phyloP scores from a whole-genome alignment of 2,113 vertebrate genomes.

The Centropus unirufus region DNA sequence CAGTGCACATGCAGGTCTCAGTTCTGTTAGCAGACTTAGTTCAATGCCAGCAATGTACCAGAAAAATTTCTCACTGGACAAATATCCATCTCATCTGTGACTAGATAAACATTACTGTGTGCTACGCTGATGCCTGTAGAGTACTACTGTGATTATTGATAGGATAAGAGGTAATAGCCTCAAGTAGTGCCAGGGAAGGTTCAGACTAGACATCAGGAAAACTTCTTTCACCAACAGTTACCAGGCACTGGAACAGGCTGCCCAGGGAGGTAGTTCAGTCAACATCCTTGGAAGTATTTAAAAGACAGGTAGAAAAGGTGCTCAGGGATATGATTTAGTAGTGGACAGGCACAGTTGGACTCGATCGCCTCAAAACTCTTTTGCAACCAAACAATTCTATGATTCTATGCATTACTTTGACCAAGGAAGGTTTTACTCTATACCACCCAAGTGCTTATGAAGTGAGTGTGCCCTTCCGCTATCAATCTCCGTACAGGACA shows the following conservation, averaged over 20 bases:
- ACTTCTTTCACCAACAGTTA: no score
- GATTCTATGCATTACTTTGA: not conserved
- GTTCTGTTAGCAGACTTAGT: not conserved
- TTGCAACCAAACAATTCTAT: no score
- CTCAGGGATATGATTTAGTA: no score
- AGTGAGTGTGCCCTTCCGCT: not conserved
- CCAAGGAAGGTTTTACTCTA: not conserved
- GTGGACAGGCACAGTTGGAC: no score
- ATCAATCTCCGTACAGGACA: not conserved
- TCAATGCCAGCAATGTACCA: not conserved
- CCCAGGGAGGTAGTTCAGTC: no score
- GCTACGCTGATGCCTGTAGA: not conserved
- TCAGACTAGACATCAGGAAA: no score
- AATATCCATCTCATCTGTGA: not conserved
- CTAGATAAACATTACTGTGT: not conserved
- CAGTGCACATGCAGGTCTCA: not conserved
- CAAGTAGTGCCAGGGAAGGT: no score
- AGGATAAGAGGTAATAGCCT: no score
- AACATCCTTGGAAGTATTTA: no score
- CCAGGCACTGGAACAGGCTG: no score
- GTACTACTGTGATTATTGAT: not conserved
- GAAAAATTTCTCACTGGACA: not conserved
- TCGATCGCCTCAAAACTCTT: no score
- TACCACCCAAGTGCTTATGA: not conserved
- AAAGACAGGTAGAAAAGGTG: no score